These are phyloP conservation scores for Fopius arisanus DNA, from an alignment of 1,140 invertebrate genomes.

Conservation along the genomic window DNA sequence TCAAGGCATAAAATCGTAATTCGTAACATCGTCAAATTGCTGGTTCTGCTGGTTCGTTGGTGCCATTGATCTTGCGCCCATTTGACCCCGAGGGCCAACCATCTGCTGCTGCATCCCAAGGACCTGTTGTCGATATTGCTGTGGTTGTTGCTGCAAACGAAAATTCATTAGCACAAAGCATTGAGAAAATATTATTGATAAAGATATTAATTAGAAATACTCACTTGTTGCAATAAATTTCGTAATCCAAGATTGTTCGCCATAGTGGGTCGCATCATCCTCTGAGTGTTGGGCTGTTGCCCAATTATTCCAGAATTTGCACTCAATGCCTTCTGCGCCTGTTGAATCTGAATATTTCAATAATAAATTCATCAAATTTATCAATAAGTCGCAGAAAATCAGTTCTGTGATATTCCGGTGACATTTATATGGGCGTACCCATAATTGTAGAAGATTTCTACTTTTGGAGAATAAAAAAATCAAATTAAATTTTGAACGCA, in stretches of 20 bases:
- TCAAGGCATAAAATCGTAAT: constrained; percentile 60
- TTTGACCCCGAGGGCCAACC: constrained; percentile 57
- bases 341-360: constrained; percentile 50
- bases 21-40: constrained; percentile 64
- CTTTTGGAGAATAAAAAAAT: no score
- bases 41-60: constrained; percentile 60
- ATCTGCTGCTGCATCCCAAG: constrained; percentile 63
- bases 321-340: constrained; percentile 59
- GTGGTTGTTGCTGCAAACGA: constrained; percentile 57
- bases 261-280: constrained; percentile 72
- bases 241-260: constrained; percentile 73
- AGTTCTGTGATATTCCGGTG: no score
- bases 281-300: constrained; percentile 63
- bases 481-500: constrained; percentile 53
- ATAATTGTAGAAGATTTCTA: no score
- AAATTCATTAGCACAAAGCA: constrained; percentile 19
- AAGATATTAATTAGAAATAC: background rate
- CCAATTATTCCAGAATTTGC: constrained; percentile 53
- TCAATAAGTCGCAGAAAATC: no score
- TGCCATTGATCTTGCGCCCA: constrained; percentile 56
- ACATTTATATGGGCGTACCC: no score
- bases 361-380: constrained; percentile 16
- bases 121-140: constrained; percentile 61
- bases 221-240: constrained; percentile 74
- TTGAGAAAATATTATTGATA: no score